Conservation (phyloP, 2,888 invertebrate genomes). For the Leucania comma region DNA sequence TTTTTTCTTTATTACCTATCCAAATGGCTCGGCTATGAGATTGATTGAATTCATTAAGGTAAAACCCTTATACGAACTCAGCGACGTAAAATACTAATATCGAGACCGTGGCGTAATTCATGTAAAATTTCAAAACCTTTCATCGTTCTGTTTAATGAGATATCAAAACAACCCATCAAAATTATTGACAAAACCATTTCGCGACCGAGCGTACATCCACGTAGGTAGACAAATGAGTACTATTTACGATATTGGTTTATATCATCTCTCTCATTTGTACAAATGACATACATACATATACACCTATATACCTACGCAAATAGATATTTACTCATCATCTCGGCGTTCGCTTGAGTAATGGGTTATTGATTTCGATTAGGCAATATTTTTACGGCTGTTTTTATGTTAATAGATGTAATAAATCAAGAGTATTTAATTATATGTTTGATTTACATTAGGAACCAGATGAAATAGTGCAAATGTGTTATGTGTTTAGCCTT, state of each 20-base stretch:
- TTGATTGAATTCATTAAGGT: slow-evolving; percentile 20
- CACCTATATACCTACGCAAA: slow-evolving; percentile 58
- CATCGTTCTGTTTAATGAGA: neutral
- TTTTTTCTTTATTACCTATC: slow-evolving; percentile 8
- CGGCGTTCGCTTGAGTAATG: slow-evolving; percentile 58
- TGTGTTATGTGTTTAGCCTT: slow-evolving; percentile 48
- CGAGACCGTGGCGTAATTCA: neutral
- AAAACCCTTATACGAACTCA: slow-evolving; percentile 13
- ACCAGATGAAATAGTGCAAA: slow-evolving; percentile 49
- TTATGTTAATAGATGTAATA: slow-evolving; percentile 57
- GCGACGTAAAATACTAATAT: neutral
- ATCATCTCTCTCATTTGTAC: slow-evolving; percentile 45
- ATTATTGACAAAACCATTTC: slow-evolving; percentile 2
- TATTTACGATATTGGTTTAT: slow-evolving; percentile 58
- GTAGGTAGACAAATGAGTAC: slow-evolving; percentile 40
- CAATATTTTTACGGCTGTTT: slow-evolving; percentile 57
- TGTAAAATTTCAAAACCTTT: accelerated
- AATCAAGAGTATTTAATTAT: slow-evolving; percentile 56
- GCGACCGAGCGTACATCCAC: slow-evolving; percentile 22
- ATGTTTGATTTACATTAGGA: slow-evolving; percentile 54
- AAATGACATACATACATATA: slow-evolving; percentile 43
- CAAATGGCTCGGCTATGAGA: neutral
- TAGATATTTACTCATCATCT: slow-evolving; percentile 53
- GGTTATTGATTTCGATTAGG: slow-evolving; percentile 58
- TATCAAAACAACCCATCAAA: neutral